Evolutionary conservation across 2,797 vertebrate species (phyloP), one percentile per base, ranked within the genome.

Genomic region (Betta splendens): DNA sequence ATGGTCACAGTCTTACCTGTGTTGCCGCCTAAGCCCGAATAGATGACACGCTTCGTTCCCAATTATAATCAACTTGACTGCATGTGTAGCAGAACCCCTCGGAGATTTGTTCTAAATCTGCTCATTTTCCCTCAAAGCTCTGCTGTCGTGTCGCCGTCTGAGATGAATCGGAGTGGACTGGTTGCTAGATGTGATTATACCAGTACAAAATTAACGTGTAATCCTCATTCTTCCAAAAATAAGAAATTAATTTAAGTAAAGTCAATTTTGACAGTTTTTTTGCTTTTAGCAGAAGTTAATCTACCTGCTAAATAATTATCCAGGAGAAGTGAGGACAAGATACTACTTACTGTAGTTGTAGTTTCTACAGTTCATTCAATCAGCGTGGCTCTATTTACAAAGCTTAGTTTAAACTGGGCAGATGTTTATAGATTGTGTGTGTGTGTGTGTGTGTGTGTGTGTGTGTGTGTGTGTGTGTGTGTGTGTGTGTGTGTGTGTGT

Each of bases 91-190:
- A 15, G 4, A 9, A 60, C 3, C 28, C 50, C 51, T 53, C 62
- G 2, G 51, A 51, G 51, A 36, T 42, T 70, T 54, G 62, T 54
- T 71, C 59, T 53, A 57, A 64, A 73, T 70, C 28, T 49, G 48
- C 51, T 69, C 64, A 3, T n/a, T 6, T 44, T 44, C 33, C 57
- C 45, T 45, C 26, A 54, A 38, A 69, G 57, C 56, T 44, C 29
- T 16, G 45, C 32, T 53, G 63, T 21, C 5, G 1, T 21, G 1
- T 58, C 60, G 2, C 26, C 38, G 10, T 51, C 55, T 9, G 45
- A 69, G 45, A 29, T 18, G 52, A 55, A 53, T 61, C 42, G 6
- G 26, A 50, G 63, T 55, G 51, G 57, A 66, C 13, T 18, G 33
- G 33, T 36, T 33, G 45, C 21, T 11, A 32, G 33, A 45, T 38